Conservation (phyloP, 2,888 invertebrate genomes). For the Ditula angustiorana region DNA sequence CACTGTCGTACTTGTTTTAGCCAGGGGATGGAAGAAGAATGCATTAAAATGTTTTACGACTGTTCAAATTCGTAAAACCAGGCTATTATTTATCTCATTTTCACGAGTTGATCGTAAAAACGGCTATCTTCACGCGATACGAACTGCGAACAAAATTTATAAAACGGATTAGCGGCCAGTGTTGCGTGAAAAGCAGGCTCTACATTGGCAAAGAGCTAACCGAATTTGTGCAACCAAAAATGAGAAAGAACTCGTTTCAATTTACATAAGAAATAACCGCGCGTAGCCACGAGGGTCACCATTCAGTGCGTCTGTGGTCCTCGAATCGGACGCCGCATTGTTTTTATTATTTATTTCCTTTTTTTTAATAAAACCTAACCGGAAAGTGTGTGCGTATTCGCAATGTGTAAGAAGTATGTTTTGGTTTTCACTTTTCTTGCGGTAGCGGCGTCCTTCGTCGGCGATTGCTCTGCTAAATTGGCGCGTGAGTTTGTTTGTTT, state of each 20-base stretch:
- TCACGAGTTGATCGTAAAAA: slow-evolving; percentile 30
- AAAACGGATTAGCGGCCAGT: slow-evolving; percentile 69
- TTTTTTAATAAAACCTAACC: slow-evolving; percentile 41
- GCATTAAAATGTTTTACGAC: slow-evolving; percentile 27
- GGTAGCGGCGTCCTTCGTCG: slow-evolving; percentile 57
- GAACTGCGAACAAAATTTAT: slow-evolving; percentile 59
- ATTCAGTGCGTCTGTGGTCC: slow-evolving; percentile 62
- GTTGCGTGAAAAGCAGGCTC: slow-evolving; percentile 78
- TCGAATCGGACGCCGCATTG: slow-evolving; percentile 52
- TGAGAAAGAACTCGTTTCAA: slow-evolving; percentile 76
- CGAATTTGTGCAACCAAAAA: slow-evolving; percentile 79
- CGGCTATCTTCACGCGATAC: slow-evolving; percentile 35
- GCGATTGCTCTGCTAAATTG: slow-evolving; percentile 62
- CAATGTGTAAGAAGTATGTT: slow-evolving; percentile 73
- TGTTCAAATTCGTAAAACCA: slow-evolving; percentile 4
- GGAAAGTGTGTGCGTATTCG: slow-evolving; percentile 47
- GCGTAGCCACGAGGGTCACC: slow-evolving; percentile 61
- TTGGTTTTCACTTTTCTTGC: slow-evolving; percentile 62
- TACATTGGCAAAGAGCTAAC: slow-evolving; percentile 74
- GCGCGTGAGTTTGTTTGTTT: slow-evolving; percentile 71
- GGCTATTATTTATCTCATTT: slow-evolving; percentile 35
- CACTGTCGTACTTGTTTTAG: not conserved
- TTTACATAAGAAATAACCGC: slow-evolving; percentile 69
- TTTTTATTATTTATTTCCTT: slow-evolving; percentile 45
- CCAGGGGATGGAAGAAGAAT: not conserved